Evolutionary conservation across 2,888 invertebrate genomes (phyloP).

Genomic region (Gymnocheta viridis): DNA sequence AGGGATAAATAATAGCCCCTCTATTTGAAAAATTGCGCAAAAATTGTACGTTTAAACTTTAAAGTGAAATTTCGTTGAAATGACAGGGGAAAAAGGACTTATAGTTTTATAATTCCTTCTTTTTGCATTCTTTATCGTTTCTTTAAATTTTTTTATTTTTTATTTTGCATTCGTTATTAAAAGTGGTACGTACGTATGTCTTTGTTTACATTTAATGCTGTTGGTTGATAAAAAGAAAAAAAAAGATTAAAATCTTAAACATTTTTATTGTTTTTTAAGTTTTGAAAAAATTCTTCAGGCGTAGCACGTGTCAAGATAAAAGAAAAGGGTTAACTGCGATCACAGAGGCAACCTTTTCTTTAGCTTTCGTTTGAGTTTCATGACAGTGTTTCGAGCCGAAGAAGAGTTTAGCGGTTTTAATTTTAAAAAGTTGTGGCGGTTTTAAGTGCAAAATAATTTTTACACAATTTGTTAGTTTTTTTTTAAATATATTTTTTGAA

Average conservation of each 20-base stretch:
- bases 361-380: background rate
- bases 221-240: conserved; percentile 38
- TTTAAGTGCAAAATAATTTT: conserved; percentile 48
- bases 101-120: conserved; percentile 33
- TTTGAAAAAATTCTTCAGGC: conserved; percentile 62
- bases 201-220: conserved; percentile 17
- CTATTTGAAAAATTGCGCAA: conserved; percentile 69
- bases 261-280: conserved; percentile 69
- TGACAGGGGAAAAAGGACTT: conserved; percentile 46
- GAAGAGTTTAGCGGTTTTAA: conserved; percentile 1
- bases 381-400: conserved; percentile 5
- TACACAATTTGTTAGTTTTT: conserved; percentile 36
- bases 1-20: conserved; percentile 70
- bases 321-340: conserved; percentile 40
- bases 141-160: conserved; percentile 1
- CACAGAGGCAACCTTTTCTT: background rate
- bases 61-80: conserved; percentile 27
- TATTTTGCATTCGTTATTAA: background rate
- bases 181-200: too few relatives aligned
- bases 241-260: conserved; percentile 65
- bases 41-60: conserved; percentile 48
- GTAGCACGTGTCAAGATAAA: conserved; percentile 68
- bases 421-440: background rate
- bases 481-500: background rate
- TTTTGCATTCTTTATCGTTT: background rate